Percentiles rank a stretch among this genome's conserved stretches.
Conservation (phyloP, 2,888 invertebrate species). For the Cantharis rufa region DNA sequence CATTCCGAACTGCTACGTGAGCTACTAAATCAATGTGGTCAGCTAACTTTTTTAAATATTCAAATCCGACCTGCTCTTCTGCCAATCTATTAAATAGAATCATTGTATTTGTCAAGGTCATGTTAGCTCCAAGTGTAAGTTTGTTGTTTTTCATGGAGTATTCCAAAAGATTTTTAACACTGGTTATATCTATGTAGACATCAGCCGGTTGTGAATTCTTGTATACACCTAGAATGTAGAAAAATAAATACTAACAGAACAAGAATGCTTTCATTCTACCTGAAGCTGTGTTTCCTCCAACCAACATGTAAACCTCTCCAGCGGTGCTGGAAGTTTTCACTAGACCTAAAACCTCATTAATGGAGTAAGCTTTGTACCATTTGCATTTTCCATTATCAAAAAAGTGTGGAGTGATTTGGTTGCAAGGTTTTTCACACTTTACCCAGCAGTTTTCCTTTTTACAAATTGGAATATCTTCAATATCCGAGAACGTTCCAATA, state of each 20-base stretch:
- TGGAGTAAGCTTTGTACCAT: slow-evolving; percentile 64
- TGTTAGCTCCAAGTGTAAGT: slow-evolving; percentile 64
- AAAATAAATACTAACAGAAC: too few species aligned
- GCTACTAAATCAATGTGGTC: slow-evolving; percentile 72
- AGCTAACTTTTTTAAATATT: slow-evolving; percentile 62
- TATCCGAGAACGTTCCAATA: slow-evolving; percentile 49
- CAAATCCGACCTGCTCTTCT: slow-evolving; percentile 58
- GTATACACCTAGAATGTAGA: slow-evolving; percentile 54
- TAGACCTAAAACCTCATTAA: slow-evolving; percentile 63
- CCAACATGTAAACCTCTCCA: slow-evolving; percentile 60
- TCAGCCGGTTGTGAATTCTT: slow-evolving; percentile 56
- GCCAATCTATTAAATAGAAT: slow-evolving; percentile 56
- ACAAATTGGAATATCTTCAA: slow-evolving; percentile 55
- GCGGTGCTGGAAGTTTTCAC: slow-evolving; percentile 50
- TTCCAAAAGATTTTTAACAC: slow-evolving; percentile 61
- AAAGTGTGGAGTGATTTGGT: slow-evolving; percentile 40
- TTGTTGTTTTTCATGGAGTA: slow-evolving; percentile 53
- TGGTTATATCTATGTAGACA: slow-evolving; percentile 67
- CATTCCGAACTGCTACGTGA: slow-evolving; percentile 73
- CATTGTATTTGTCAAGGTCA: slow-evolving; percentile 61
- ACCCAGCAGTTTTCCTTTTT: slow-evolving; percentile 25
- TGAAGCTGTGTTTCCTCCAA: slow-evolving; percentile 77
- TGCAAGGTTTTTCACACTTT: slow-evolving; percentile 50
- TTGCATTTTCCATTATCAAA: slow-evolving; percentile 32
- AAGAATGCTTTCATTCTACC: slow-evolving; percentile 57